Evolutionary conservation across 2,888 invertebrate genomes (phyloP), one percentile per base, ranked within the genome.

Genomic region (Aporophyla nigra): DNA sequence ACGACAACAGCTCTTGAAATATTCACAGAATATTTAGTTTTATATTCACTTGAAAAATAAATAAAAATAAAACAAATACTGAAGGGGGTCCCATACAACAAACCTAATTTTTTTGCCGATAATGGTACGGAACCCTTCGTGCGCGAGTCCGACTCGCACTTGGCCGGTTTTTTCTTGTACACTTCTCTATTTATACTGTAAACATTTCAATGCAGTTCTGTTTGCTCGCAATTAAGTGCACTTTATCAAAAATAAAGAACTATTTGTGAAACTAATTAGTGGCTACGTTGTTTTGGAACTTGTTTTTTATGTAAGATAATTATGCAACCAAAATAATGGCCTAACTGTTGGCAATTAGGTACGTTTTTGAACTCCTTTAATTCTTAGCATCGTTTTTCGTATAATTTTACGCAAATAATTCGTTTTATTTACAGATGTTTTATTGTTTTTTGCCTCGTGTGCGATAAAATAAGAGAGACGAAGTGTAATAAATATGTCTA

Each of bases 401-500:
- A 70, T 66, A 1, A 33, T 33, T 33, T 81, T 81, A 68, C 67
- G 40, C 33, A 58, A 77, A 59, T 72, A 46, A 69, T 71, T 61
- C 33, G 46, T 78, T 40, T 46, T 75, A 61, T 49, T 78, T 74
- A 76, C 74, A 53, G 71, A 63, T 63, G 71, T 75, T 82, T 82
- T 68, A 69, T 63, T 59, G 58, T 43, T 77, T 62, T 61, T 43
- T 43, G 7, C 43, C 9, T 43, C 9, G 9, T 43, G 43, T 1
- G 43, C 43, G 43, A 43, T 9, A 9, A 43, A 43, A 43, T 43
- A 43, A 43, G 43, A 43, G 9, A 43, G 43, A 53, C 56, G 33
- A 69, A 77, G 72, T 70, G 66, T 72, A 71, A 68, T 85, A 70
- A 80, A 84, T 76, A 86, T 67, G 84, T 24, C 51, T 16, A 72